Evolutionary conservation across 2,113 vertebrate species (phyloP).

Genomic region (Cercocebus atys): DNA sequence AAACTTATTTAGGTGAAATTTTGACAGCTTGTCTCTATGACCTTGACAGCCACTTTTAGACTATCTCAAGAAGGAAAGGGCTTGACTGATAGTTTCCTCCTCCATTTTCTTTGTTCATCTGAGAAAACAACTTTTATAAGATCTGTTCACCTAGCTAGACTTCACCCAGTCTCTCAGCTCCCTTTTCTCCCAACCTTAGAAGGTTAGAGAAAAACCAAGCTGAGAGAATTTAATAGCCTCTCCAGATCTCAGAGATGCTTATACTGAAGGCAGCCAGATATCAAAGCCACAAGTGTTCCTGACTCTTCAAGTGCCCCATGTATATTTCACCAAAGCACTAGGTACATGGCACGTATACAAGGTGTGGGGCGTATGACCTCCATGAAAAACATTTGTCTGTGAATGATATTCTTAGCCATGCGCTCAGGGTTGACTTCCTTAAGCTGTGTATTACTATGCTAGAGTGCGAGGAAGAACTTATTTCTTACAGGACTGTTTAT

Average conservation of each 20-base stretch:
- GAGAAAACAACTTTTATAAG: background rate
- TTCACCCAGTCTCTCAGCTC: background rate
- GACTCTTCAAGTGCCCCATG: background rate
- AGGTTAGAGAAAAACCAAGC: background rate
- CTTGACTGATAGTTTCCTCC: background rate
- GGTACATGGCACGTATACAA: background rate
- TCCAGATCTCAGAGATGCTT: background rate
- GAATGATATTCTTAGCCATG: background rate
- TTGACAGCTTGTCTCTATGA: constrained; percentile 1
- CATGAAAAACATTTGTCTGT: background rate
- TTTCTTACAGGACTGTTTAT: constrained; percentile 31
- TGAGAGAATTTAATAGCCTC: background rate
- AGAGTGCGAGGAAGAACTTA: background rate
- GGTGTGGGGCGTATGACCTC: background rate
- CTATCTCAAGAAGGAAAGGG: background rate
- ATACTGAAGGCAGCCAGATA: background rate
- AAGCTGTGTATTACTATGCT: background rate
- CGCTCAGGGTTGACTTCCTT: background rate
- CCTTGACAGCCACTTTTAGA: constrained; percentile 11
- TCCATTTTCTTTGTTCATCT: constrained; percentile 23
- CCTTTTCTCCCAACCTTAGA: background rate
- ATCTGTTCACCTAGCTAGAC: background rate
- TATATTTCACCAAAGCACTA: background rate
- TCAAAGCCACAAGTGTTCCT: background rate
- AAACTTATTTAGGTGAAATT: background rate